These are phyloP conservation scores for Pyralis farinalis DNA, from an alignment of 2,888 invertebrate genomes.

Conservation along the genomic window DNA sequence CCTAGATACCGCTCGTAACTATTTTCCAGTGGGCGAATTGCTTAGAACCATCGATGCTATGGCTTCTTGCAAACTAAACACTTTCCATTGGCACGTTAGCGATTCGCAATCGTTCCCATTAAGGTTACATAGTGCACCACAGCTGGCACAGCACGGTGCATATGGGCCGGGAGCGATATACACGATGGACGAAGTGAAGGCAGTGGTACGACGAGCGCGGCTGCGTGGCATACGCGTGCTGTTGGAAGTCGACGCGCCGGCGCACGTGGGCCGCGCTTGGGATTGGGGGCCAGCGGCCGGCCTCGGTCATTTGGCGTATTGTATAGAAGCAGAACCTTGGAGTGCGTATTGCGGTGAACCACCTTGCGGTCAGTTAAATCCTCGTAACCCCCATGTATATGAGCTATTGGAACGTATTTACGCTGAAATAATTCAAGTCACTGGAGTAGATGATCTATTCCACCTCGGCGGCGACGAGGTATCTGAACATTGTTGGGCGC, in stretches of 20 bases:
- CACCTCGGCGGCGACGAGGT: conserved; percentile 93
- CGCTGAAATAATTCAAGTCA: conserved; percentile 86
- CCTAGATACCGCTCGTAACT: conserved; percentile 95
- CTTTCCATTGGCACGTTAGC: conserved; percentile 95
- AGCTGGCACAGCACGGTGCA: conserved; percentile 91
- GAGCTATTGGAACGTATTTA: conserved; percentile 87
- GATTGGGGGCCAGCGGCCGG: conserved; percentile 89
- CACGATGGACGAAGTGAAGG: conserved; percentile 84
- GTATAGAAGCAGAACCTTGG: conserved; percentile 91
- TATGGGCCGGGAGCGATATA: conserved; percentile 90
- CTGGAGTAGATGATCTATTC: conserved; percentile 88
- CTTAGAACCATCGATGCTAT: conserved; percentile 91
- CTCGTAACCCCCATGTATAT: conserved; percentile 89
- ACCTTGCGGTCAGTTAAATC: conserved; percentile 93
- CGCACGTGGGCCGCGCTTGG: conserved; percentile 94
- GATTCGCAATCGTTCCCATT: conserved; percentile 97
- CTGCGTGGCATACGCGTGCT: conserved; percentile 92
- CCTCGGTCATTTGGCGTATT: conserved; percentile 89
- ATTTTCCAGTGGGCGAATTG: conserved; percentile 86
- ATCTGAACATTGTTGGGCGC: conserved; percentile 90
- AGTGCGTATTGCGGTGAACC: conserved; percentile 91
- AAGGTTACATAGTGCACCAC: conserved; percentile 87
- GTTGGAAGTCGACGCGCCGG: conserved; percentile 95
- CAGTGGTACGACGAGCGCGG: conserved; percentile 88
- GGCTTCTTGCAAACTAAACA: conserved; percentile 94